These are phyloP conservation scores for Cydia amplana DNA, from an alignment of 1,140 invertebrate genomes.

Conservation along the genomic window DNA sequence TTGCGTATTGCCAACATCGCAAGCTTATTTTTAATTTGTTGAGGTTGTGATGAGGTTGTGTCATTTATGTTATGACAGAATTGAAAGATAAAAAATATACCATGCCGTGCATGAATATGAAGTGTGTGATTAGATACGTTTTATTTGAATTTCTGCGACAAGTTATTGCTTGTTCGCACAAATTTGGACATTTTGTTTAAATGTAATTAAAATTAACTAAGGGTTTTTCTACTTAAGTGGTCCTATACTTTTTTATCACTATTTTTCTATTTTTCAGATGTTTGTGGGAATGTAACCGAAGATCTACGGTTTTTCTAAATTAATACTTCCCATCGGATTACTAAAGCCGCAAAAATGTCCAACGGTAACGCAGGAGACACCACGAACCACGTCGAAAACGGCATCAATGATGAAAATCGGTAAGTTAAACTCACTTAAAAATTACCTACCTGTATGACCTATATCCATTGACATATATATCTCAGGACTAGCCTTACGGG, in stretches of 20 bases:
- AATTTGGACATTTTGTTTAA: neutral
- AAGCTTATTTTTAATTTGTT: neutral
- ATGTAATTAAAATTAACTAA: neutral
- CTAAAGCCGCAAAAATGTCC: slow-evolving; percentile 15
- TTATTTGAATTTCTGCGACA: slow-evolving; percentile 15
- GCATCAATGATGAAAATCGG: slow-evolving; percentile 1
- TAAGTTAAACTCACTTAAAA: neutral
- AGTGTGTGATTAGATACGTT: neutral
- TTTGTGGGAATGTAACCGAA: slow-evolving; percentile 25
- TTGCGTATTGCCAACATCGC: neutral
- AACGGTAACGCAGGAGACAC: slow-evolving; percentile 24
- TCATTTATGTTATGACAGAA: no score
- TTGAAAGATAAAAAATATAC: neutral
- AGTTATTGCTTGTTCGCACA: neutral
- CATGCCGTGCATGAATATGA: neutral
- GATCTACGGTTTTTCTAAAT: slow-evolving; percentile 16
- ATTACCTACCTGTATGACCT: no score
- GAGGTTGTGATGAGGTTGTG: no score
- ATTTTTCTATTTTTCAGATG: slow-evolving; percentile 17
- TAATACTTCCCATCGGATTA: neutral
- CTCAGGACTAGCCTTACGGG: no score
- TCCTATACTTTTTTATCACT: neutral
- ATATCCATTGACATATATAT: no score
- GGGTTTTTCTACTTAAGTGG: neutral
- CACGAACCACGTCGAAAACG: slow-evolving; percentile 20